Conservation (phyloP, 2,797 vertebrate species). For the Euphonia xanthogaster region DNA sequence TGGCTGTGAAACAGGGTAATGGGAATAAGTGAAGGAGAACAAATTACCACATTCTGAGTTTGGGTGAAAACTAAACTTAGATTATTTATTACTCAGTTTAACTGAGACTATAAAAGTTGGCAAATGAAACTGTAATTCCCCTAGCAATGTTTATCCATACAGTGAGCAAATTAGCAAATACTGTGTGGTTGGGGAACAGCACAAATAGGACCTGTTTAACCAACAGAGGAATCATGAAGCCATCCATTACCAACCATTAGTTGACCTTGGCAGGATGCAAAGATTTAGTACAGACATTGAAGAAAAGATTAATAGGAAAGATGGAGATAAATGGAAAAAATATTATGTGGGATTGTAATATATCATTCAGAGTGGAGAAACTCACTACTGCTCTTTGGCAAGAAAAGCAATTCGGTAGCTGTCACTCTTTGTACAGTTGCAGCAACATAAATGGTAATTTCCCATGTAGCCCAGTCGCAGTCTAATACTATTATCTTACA, state of each 20-base stretch:
- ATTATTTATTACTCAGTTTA: neutral
- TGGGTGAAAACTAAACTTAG: neutral
- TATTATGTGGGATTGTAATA: neutral
- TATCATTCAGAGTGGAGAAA: neutral
- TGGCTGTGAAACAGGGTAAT: neutral
- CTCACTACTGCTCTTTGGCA: neutral
- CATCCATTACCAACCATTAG: neutral
- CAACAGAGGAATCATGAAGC: neutral
- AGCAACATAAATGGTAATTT: neutral
- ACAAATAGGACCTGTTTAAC: neutral
- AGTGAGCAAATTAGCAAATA: neutral
- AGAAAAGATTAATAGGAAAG: neutral
- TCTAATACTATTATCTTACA: neutral
- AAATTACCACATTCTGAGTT: neutral
- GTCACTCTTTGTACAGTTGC: neutral
- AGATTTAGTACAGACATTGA: neutral
- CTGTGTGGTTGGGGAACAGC: neutral
- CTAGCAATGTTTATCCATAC: neutral
- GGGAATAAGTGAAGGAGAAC: neutral
- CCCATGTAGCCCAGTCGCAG: neutral
- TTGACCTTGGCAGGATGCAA: neutral
- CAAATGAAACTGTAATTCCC: neutral
- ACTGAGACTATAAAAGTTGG: neutral
- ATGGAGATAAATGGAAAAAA: neutral
- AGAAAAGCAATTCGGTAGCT: neutral